Evolutionary conservation across 2,888 invertebrate species (phyloP), one percentile per base, ranked within the genome.

Genomic region (Gasteruption jaculator): DNA sequence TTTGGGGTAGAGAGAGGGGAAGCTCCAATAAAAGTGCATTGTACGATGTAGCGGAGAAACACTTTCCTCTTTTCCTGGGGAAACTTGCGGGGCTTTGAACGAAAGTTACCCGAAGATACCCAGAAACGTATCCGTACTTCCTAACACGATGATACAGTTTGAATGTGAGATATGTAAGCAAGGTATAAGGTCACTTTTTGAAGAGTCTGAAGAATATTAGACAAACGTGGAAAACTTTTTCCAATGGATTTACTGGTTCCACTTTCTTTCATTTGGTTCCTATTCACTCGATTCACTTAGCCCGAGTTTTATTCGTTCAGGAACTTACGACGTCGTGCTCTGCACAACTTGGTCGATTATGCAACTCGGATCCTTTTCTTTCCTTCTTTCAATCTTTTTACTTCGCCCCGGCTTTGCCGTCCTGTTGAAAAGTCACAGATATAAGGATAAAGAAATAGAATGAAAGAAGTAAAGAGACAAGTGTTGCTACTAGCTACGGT

Each of bases 261-360:
- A 48, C 55, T 56, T 53, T 57, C 55, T 53, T 57, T 53, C 52
- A 42, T 58, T 57, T 52, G 48, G 45, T 49, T 50, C 48, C 53
- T 49, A 60, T 59, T 60, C 61, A 49, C 49, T 53, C 53, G 53
- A 59, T 59, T 61, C 61, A 57, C 61, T 60, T 58, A 61, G 53
- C 48, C n/a, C 50, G 56, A 60, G 56, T 60, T 60, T 61, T 59
- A 61, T 58, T 60, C 56, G 50, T 41, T 54, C 43, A 46, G 48
- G 49, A 54, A 55, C 53, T 60, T 56, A 48, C 57, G 52, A 52
- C 54, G 52, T 50, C 49, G 43, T 46, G 37, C 51, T 34, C n/a
- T n/a, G n/a, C n/a, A 45, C 53, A 50, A 45, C 49, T 60, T 47
- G 46, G 39, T 51, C 55, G 60, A 60, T 60, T 60, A 60, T 61